Conservation (phyloP, 2,797 vertebrate species). For the Molossus molossus region DNA sequence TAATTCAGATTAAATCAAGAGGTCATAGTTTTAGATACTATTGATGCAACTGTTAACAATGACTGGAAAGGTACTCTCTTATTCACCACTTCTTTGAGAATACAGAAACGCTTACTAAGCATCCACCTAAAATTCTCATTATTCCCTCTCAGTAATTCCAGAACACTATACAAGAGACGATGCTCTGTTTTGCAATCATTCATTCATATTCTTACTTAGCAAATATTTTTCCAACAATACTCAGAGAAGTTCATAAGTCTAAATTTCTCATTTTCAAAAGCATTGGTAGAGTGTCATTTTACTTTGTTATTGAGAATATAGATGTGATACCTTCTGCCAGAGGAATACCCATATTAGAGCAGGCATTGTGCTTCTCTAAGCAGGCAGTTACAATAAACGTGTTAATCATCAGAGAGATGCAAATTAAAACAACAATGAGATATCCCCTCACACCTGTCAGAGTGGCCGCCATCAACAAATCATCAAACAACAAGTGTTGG, state of each 20-base stretch:
- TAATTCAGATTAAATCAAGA: constrained; percentile 27
- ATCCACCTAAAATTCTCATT: neutral
- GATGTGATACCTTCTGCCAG: neutral
- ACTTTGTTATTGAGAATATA: neutral
- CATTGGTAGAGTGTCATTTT: neutral
- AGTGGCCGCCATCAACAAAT: too few species aligned
- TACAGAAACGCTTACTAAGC: neutral
- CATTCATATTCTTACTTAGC: neutral
- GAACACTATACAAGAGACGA: neutral
- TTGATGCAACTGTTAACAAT: neutral
- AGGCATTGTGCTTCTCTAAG: neutral
- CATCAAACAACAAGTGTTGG: too few species aligned
- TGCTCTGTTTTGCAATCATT: neutral
- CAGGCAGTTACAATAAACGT: neutral
- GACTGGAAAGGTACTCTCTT: neutral
- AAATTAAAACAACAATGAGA: too few species aligned
- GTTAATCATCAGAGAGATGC: neutral
- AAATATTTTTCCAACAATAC: neutral
- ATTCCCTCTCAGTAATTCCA: neutral
- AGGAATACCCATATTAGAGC: neutral
- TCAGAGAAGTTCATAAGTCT: neutral
- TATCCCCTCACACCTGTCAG: too few species aligned
- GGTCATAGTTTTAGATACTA: neutral
- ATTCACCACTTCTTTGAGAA: neutral
- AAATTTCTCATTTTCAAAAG: neutral